Evolutionary conservation across 2,113 vertebrate species (phyloP).

Genomic region (Oplegnathus fasciatus): DNA sequence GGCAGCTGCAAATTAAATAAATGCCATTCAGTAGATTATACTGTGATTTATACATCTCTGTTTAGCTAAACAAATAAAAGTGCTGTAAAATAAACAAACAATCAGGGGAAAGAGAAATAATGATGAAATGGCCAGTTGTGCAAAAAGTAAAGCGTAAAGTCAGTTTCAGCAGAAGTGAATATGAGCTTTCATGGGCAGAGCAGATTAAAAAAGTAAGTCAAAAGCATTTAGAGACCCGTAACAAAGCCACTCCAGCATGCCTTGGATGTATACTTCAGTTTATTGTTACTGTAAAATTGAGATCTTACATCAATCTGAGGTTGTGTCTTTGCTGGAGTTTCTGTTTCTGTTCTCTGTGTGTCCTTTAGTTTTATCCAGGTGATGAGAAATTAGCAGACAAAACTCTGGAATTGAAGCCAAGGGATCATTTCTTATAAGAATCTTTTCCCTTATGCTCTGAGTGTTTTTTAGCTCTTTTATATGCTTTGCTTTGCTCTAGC

Average conservation of each 20-base stretch:
- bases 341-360: too few relatives aligned
- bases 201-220: not conserved
- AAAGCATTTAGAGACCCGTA: not conserved
- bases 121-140: not conserved
- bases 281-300: not conserved
- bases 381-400: not conserved
- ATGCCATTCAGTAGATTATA: too few relatives aligned
- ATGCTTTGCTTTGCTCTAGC: not conserved
- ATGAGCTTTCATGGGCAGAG: too few relatives aligned
- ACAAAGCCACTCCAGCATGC: not conserved
- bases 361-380: not conserved
- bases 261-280: not conserved
- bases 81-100: not conserved
- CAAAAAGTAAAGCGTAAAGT: not conserved
- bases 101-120: not conserved
- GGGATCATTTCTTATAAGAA: not conserved
- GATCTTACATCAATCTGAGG: not conserved
- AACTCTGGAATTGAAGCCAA: not conserved
- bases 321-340: not conserved
- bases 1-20: too few relatives aligned
- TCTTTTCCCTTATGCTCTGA: not conserved
- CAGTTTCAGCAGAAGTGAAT: too few relatives aligned
- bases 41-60: not conserved
- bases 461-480: not conserved
- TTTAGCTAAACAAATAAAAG: too few relatives aligned